Base-by-base conservation (phyloP, 37 sponge, comb jelly and placozoan genomes). In the Theonella swinhoei region DNA sequence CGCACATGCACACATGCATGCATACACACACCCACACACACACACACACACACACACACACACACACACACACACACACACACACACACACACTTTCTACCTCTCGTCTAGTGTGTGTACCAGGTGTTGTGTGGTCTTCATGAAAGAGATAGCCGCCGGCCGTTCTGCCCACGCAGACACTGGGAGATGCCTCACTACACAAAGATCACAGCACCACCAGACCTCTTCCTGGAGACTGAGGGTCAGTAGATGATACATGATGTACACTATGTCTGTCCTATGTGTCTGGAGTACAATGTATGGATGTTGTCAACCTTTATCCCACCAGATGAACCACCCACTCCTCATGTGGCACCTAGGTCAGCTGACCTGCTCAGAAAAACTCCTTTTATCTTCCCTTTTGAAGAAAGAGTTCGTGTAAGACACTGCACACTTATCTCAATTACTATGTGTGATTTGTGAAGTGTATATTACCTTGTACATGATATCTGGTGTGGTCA, bases 341-440 rank as follows among this genome's bases (percentile, higher is more conserved):
- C 54, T 17, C 54, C 54, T 47, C 54, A 14, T 7, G 73, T 30
- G 68, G 67, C 78, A 25, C 67, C 71, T 36, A 54, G 29, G 59
- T 59, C 70, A 5, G 79, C 70, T 43, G 81, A 83, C 17, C 80
- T 94, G 26, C 79, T 94, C n/a, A 74, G 64, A n/a, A 19, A 38
- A 9, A 68, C 92, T 29, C 95, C 95, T 39, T 94, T 90, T 84
- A 83, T 94, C 26, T 90, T 90, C 42, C 80, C 91, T 19, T 94
- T 94, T 73, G 47, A 41, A 25, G 95, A 94, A 70, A 79, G 95
- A 63, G 92, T 90, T 2, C 31, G 34, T 11, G 72, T 71, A 23
- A 38, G 41, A 7, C 41, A 7, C n/a, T 1, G 34, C 28, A n/a
- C n/a, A n/a, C n/a, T n/a, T n/a, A n/a, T n/a, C n/a, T n/a, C n/a